Base-by-base conservation (phyloP, 2,113 vertebrate species). In the Bubo bubo region DNA sequence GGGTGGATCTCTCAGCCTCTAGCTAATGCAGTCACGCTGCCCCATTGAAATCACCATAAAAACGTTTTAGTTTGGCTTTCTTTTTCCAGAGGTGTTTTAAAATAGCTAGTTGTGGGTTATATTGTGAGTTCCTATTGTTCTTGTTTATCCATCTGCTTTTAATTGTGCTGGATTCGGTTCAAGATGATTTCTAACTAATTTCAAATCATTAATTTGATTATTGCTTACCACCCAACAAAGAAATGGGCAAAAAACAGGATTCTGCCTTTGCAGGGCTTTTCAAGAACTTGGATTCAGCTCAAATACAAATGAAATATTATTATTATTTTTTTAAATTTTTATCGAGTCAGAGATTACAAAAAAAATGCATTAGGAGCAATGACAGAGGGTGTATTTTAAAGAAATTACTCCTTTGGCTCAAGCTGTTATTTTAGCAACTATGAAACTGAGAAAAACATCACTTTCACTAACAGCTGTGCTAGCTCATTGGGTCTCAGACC, bases 171-270 rank as follows among this genome's bases (percentile, higher is more conserved):
- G 70, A 52, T 88, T 96, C 8, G 4, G 39, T 70, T 88, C 79
- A 90, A 74, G 75, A 88, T 66, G 22, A 74, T 86, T 95, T 93
- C 88, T 66, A 86, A 86, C 74, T 94, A 66, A 93, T 92, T 76
- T 83, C 50, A 93, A 96, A 95, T 83, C 16, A 88, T 83, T 88
- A 76, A 88, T 86, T 88, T 71, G 58, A 90, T 83, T 90, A 58
- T 76, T 88, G 71, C 81, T 82, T 90, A 80, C 71, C 82, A 94
- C 47, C 52, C 81, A 89, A 35, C 11, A 84, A 77, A 95, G 60
- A 89, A 89, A 60, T 73, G 22, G 39, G 23, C 3, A 64, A 86
- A 92, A 58, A 17, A 2, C 32, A 90, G 26, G 28, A 90, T 86
- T 85, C 27, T 68, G 52, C 56, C 62, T 88, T 85, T 85, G 45